These are phyloP conservation scores for Gobio gobio DNA, from an alignment of 2,113 vertebrate species.

Conservation along the genomic window DNA sequence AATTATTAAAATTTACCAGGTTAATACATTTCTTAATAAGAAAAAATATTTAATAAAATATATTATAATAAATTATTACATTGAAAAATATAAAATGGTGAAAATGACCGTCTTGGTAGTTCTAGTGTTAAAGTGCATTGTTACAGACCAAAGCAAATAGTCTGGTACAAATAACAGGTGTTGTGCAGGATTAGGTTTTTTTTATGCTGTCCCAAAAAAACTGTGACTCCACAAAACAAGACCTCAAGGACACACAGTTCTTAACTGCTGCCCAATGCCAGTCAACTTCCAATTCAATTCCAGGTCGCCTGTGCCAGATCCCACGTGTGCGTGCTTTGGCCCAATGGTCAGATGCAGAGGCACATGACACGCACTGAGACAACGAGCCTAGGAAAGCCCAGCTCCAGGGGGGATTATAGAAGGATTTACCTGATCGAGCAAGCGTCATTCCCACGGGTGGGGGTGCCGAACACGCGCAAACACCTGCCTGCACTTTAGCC, in stretches of 20 bases:
- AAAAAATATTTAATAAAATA: not conserved
- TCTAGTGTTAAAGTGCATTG: not conserved
- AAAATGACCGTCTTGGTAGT: too few relatives aligned
- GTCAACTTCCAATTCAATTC: slow-evolving; percentile 5
- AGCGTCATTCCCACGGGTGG: slow-evolving; percentile 42
- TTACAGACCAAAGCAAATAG: slow-evolving; percentile 17
- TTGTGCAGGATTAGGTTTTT: not conserved
- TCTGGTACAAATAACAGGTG: slow-evolving; percentile 24
- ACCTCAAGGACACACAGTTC: slow-evolving; percentile 33
- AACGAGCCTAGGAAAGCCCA: not conserved
- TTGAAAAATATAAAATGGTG: too few relatives aligned
- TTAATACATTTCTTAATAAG: not conserved
- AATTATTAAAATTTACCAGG: too few relatives aligned
- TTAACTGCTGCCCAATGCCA: not conserved
- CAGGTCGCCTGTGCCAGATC: not conserved
- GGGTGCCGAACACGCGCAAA: slow-evolving; percentile 11
- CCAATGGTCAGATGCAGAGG: slow-evolving; percentile 9
- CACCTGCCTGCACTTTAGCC: slow-evolving; percentile 55
- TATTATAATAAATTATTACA: too few relatives aligned
- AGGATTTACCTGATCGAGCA: slow-evolving; percentile 51
- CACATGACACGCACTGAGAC: slow-evolving; percentile 3
- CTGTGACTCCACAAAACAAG: slow-evolving; percentile 22
- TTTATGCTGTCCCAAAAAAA: not conserved
- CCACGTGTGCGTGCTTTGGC: not conserved
- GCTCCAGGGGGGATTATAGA: slow-evolving; percentile 42